Base-by-base conservation (phyloP, 2,797 vertebrate species). In the Cheirogaleus major region DNA sequence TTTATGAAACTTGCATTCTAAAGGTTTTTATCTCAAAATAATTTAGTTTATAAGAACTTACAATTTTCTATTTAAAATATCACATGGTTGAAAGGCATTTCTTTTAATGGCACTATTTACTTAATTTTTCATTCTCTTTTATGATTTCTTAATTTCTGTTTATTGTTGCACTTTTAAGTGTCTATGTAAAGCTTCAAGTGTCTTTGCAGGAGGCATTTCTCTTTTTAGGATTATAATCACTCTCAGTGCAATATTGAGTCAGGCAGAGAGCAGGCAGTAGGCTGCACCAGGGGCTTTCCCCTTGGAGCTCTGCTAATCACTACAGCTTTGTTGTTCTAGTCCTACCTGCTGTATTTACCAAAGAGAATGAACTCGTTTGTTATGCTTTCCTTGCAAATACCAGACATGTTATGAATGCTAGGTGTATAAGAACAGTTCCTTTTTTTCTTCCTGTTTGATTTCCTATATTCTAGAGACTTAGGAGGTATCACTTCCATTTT, bases 101-200 rank as follows among this genome's bases (percentile, higher is more conserved):
- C 27, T 85, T 89, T 80, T 55, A 89, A 95, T 91, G 50, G 94
- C 27, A 25, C 8, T 72, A 65, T 48, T 93, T 78, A 93, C 30
- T 83, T 95, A 73, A 69, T 69, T 96, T 91, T 95, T 81, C 63
- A 85, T 81, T 96, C 25, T 93, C 18, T 70, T 95, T 96, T 84
- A 93, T 91, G 69, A 94, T 94, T 93, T 92, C 55, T 89, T 87
- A 93, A 89, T 93, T 95, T 45, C 5, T 96, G 9, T 72, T 93
- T 96, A 70, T 89, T 83, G n/a, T 80, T 89, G 69, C 52, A 5
- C 92, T 97, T 97, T 88, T 87, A 94, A 78, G 63, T 90, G 41
- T 93, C 38, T 88, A 45, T 48, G 50, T 38, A 94, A 35, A 93
- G 30, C 38, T 61, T 93, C 52, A 70, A 80, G 78, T 52, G 22